Conservation (phyloP, 2,113 vertebrate species). For the Xiphias gladius region DNA sequence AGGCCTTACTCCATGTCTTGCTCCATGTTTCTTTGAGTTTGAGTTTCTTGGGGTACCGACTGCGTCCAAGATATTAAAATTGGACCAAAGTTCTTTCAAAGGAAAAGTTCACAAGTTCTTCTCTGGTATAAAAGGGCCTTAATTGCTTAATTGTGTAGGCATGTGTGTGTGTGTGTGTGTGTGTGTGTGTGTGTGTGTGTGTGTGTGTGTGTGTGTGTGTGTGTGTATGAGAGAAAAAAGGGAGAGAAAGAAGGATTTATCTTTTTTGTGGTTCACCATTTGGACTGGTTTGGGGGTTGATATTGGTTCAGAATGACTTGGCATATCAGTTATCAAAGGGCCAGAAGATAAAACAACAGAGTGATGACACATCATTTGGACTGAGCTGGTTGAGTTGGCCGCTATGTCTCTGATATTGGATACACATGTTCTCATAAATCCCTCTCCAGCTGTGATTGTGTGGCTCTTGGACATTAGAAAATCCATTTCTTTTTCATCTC, state of each 20-base stretch:
- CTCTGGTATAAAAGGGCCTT: not conserved
- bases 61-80: not conserved
- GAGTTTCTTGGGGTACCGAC: not conserved
- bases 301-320: conserved; percentile 43
- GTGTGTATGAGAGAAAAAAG: not conserved
- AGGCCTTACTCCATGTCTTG: too few relatives aligned
- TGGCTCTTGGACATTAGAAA: conserved; percentile 10
- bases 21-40: not conserved
- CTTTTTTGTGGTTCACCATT: not conserved
- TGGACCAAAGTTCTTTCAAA: not conserved
- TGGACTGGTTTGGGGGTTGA: conserved; percentile 34
- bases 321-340: conserved; percentile 46
- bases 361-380: conserved; percentile 46
- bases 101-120: not conserved
- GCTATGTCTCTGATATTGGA: conserved; percentile 34
- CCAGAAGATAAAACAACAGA: conserved; percentile 27
- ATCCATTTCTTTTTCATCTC: conserved; percentile 18
- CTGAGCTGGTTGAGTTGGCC: conserved; percentile 14
- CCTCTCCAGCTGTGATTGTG: conserved; percentile 21
- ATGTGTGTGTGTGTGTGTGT: too few relatives aligned
- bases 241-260: not conserved
- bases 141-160: not conserved
- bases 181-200: too few relatives aligned
- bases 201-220: not conserved
- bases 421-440: conserved; percentile 56